Evolutionary conservation across 2,113 vertebrate species (phyloP).

Genomic region (Corydoras maculifer): DNA sequence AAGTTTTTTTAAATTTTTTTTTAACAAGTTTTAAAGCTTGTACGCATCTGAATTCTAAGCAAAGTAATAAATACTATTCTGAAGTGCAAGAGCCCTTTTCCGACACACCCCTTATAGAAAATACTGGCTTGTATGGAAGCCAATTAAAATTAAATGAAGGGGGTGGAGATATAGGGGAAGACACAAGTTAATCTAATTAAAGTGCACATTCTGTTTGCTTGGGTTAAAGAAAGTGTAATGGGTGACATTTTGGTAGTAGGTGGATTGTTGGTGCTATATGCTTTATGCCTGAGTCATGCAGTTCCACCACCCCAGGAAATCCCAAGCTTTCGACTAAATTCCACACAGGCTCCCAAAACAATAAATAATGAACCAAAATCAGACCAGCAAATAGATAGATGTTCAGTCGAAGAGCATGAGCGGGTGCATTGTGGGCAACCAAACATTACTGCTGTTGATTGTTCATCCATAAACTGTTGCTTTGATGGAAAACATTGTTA

Average conservation of each 20-base stretch:
- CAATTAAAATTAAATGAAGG: background rate
- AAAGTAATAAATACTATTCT: too few species aligned
- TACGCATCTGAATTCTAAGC: too few species aligned
- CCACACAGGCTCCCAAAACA: background rate
- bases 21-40: too few species aligned
- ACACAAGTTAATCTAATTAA: background rate
- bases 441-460: slow-evolving; percentile 46
- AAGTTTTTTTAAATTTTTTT: too few species aligned
- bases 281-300: background rate
- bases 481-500: slow-evolving; percentile 54
- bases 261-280: background rate
- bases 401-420: slow-evolving; percentile 44
- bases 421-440: slow-evolving; percentile 54
- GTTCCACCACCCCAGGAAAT: background rate
- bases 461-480: slow-evolving; percentile 58
- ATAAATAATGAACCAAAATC: background rate
- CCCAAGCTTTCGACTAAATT: background rate
- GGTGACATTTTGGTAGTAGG: background rate
- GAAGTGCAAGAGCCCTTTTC: too few species aligned
- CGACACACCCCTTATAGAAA: too few species aligned
- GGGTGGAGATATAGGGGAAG: background rate
- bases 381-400: slow-evolving; percentile 32
- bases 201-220: background rate
- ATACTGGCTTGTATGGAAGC: background rate
- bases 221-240: background rate